These are phyloP conservation scores for Trachythela sp. DNA, from an alignment of 64 coral and sea anemone species.

Conservation along the genomic window DNA sequence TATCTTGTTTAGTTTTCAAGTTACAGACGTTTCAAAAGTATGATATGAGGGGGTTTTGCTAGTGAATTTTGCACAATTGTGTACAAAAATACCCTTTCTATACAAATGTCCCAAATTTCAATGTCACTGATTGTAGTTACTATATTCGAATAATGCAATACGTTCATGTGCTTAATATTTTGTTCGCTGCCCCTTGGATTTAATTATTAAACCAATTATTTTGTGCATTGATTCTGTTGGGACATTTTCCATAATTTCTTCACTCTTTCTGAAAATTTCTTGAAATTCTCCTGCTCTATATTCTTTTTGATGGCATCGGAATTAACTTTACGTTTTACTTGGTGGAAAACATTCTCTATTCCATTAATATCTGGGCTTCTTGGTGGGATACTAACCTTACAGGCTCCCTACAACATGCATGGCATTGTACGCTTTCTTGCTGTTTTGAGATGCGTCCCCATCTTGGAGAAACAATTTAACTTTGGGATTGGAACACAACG, in stretches of 20 bases:
- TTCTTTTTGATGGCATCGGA: constrained; percentile 20
- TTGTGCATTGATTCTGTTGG: constrained; percentile 29
- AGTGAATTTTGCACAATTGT: no score
- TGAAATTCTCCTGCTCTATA: constrained; percentile 9
- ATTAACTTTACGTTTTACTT: constrained; percentile 19
- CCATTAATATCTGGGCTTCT: constrained; percentile 41
- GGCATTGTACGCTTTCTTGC: constrained; percentile 6
- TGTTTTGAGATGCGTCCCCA: constrained; percentile 25
- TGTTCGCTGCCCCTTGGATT: neutral
- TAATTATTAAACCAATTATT: constrained; percentile 28
- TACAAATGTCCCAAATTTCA: no score
- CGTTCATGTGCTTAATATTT: no score
- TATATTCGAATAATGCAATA: no score
- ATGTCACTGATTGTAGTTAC: no score
- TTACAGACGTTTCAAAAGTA: no score
- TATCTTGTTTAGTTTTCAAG: no score
- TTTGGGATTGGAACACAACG: constrained; percentile 6
- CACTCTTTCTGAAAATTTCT: constrained; percentile 27
- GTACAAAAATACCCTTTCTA: no score
- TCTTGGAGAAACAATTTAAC: constrained; percentile 44
- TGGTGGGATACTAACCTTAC: neutral
- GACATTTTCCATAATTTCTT: constrained; percentile 32
- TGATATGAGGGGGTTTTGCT: no score
- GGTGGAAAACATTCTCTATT: constrained; percentile 41
- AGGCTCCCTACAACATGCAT: neutral